These are phyloP conservation scores for Agrilus planipennis DNA, from an alignment of 1,140 invertebrate genomes.

Conservation along the genomic window DNA sequence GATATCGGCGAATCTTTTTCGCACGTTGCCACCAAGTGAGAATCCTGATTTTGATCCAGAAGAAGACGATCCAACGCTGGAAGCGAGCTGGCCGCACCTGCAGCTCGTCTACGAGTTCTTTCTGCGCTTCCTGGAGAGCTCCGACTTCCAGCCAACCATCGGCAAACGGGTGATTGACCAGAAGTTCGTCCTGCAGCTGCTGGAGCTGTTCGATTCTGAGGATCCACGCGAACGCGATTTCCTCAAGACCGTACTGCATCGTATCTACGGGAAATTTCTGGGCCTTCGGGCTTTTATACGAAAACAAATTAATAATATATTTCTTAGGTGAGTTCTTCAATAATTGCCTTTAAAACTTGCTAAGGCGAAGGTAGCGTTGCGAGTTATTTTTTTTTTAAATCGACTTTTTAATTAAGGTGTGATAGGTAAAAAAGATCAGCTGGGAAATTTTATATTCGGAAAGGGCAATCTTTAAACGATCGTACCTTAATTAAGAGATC, in stretches of 20 bases:
- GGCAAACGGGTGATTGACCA: constrained; percentile 99
- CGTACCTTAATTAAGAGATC: no score
- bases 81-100: constrained; percentile 95
- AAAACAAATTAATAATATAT: constrained; percentile 99
- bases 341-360: no score
- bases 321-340: constrained; percentile 49
- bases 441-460: no score
- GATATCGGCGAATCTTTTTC: constrained; percentile 95
- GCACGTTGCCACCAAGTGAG: constrained; percentile 94
- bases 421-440: no score
- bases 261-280: constrained; percentile 99
- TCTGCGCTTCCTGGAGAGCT: constrained; percentile 90
- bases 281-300: constrained; percentile 96
- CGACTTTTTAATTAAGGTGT: no score
- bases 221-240: constrained; percentile 98
- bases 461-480: no score
- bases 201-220: constrained; percentile 98
- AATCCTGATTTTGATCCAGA: constrained; percentile 99
- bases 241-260: constrained; percentile 96
- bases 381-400: no score
- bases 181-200: constrained; percentile 96
- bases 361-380: no score
- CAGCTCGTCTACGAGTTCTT: constrained; percentile 98
- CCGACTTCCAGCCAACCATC: constrained; percentile 92
- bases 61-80: constrained; percentile 97